Conservation (phyloP, 2,797 vertebrate genomes). For the Apogon talboti region DNA sequence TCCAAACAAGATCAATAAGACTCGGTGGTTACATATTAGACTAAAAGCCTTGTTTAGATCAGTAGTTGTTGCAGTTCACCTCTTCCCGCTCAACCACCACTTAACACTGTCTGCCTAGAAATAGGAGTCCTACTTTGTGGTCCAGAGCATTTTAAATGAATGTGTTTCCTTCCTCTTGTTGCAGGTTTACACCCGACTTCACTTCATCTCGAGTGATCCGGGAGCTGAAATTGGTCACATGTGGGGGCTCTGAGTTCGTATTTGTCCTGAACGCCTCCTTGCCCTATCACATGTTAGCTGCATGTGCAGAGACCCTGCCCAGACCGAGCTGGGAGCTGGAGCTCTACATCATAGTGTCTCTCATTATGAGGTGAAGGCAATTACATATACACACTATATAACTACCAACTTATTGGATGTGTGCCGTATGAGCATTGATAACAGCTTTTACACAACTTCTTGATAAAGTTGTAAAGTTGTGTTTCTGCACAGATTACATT, state of each 20-base stretch:
- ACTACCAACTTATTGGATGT: too few species aligned
- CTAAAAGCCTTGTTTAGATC: too few species aligned
- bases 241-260: constrained; percentile 93
- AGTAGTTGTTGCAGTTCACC: too few species aligned
- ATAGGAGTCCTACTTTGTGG: neutral
- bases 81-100: neutral
- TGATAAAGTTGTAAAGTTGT: too few species aligned
- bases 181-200: constrained; percentile 99
- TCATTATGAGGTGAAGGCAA: constrained; percentile 92
- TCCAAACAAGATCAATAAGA: too few species aligned
- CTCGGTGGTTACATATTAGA: too few species aligned
- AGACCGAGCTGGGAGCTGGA: constrained; percentile 96
- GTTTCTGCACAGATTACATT: too few species aligned
- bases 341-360: constrained; percentile 93
- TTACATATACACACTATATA: too few species aligned
- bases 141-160: neutral
- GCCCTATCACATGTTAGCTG: constrained; percentile 96
- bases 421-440: too few species aligned
- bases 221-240: constrained; percentile 93
- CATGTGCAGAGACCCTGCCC: constrained; percentile 94
- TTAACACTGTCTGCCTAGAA: neutral
- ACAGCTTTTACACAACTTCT: too few species aligned
- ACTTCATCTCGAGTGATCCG: constrained; percentile 96
- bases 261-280: constrained; percentile 96
- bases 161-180: neutral